Evolutionary conservation across 92 coral and sea anemone genomes (phyloP).

Genomic region (Micromussa lordhowensis): DNA sequence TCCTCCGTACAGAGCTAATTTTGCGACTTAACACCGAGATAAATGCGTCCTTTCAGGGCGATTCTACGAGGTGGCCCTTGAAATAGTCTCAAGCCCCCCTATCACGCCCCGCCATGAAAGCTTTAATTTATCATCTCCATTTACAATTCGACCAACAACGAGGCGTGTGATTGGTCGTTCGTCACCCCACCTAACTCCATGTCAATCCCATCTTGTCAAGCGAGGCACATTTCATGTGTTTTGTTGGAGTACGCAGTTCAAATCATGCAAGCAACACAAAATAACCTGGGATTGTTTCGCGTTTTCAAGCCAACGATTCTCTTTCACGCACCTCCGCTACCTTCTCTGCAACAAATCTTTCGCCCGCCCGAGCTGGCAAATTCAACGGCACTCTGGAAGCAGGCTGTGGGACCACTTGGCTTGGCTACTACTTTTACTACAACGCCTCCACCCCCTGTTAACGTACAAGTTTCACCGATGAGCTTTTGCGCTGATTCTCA

Average conservation of each 20-base stretch:
- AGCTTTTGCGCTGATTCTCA: constrained; percentile 54
- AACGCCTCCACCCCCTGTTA: constrained; percentile 80
- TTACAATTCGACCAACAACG: constrained; percentile 65
- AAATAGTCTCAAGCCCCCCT: constrained; percentile 74
- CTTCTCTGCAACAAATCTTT: constrained; percentile 73
- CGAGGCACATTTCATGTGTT: constrained; percentile 53
- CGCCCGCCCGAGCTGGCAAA: constrained; percentile 64
- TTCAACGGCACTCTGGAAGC: constrained; percentile 79
- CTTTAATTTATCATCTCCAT: constrained; percentile 81
- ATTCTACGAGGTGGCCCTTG: constrained; percentile 78
- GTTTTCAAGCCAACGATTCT: constrained; percentile 92
- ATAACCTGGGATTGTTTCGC: constrained; percentile 80
- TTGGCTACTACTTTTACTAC: constrained; percentile 49
- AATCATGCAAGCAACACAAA: constrained; percentile 86
- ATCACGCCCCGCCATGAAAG: constrained; percentile 81
- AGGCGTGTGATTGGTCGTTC: constrained; percentile 71
- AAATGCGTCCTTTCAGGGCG: constrained; percentile 26
- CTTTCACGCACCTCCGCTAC: constrained; percentile 85
- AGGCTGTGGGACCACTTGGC: constrained; percentile 62
- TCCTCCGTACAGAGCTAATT: neutral
- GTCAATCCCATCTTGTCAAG: constrained; percentile 69
- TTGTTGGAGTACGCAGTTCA: constrained; percentile 57
- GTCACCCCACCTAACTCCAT: constrained; percentile 75
- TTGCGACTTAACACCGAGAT: neutral
- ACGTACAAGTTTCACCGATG: constrained; percentile 59